These are phyloP conservation scores for Mycteria americana DNA, from an alignment of 2,797 vertebrate genomes.

Conservation along the genomic window DNA sequence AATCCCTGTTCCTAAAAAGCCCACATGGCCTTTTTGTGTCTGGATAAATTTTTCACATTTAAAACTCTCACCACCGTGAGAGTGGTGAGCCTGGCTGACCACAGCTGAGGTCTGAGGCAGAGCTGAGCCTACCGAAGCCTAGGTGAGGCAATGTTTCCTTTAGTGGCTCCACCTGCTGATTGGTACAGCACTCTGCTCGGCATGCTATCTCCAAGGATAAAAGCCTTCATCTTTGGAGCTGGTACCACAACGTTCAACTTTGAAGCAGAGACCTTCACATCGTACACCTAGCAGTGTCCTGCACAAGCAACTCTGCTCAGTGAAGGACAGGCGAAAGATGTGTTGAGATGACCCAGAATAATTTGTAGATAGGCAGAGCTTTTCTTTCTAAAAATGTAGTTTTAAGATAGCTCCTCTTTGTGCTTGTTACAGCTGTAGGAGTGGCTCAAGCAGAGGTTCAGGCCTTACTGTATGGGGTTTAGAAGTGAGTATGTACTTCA, in stretches of 20 bases:
- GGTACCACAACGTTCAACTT: background rate
- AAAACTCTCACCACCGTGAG: background rate
- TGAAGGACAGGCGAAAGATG: background rate
- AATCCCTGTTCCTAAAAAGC: background rate
- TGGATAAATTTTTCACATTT: background rate
- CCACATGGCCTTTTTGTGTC: background rate
- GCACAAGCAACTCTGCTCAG: background rate
- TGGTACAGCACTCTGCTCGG: background rate
- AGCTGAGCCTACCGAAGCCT: background rate
- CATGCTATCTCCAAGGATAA: background rate
- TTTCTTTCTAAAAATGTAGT: background rate
- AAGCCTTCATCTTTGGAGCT: background rate
- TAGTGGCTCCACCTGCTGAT: background rate
- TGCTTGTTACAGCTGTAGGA: background rate
- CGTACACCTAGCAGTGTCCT: background rate
- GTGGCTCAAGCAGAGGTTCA: background rate
- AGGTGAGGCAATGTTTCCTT: background rate
- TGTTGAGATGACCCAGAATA: background rate
- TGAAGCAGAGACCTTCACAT: background rate
- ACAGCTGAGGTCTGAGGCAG: too few species aligned
- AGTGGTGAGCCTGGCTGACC: too few species aligned
- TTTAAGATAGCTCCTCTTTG: background rate
- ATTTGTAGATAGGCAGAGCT: background rate
- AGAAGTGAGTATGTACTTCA: background rate
- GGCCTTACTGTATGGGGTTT: background rate